Percentiles rank a stretch among this genome's conserved stretches.
Conservation (phyloP, 2,113 vertebrate genomes). For the Carassius auratus region DNA sequence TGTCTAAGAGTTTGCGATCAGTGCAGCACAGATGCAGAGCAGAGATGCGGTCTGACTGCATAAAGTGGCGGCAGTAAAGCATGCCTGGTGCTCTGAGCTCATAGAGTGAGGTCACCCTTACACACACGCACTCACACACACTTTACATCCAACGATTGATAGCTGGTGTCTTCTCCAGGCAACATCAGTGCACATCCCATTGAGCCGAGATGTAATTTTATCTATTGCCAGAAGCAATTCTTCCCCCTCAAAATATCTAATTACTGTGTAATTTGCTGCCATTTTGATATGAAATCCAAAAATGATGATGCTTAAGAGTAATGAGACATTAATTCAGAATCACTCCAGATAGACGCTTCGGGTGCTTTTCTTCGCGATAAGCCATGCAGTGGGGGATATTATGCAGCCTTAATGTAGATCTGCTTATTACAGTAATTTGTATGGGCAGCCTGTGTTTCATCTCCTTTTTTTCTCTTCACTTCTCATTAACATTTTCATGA, state of each 20-base stretch:
- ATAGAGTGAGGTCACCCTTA: too few relatives aligned
- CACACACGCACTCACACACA: too few relatives aligned
- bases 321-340: constrained; percentile 78
- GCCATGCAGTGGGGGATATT: constrained; percentile 69
- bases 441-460: constrained; percentile 69
- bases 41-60: too few relatives aligned
- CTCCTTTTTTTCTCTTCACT: constrained; percentile 64
- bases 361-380: constrained; percentile 68
- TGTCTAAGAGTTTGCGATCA: too few relatives aligned
- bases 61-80: too few relatives aligned
- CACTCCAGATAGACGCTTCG: constrained; percentile 69
- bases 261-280: constrained; percentile 76
- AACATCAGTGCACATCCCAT: too few relatives aligned
- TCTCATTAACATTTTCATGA: constrained; percentile 73
- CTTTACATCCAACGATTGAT: too few relatives aligned
- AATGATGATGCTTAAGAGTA: constrained; percentile 74
- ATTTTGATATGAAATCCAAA: constrained; percentile 75
- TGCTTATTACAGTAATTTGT: constrained; percentile 77
- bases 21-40: too few relatives aligned
- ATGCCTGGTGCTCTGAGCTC: too few relatives aligned
- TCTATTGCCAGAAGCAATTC: background rate
- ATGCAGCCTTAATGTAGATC: constrained; percentile 73
- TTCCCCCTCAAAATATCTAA: constrained; percentile 71
- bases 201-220: too few relatives aligned
- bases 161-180: too few relatives aligned